Percentiles rank a stretch among this genome's conserved stretches.
Evolutionary conservation across 1,140 invertebrate species (phyloP).

Genomic region (Aethina tumida): DNA sequence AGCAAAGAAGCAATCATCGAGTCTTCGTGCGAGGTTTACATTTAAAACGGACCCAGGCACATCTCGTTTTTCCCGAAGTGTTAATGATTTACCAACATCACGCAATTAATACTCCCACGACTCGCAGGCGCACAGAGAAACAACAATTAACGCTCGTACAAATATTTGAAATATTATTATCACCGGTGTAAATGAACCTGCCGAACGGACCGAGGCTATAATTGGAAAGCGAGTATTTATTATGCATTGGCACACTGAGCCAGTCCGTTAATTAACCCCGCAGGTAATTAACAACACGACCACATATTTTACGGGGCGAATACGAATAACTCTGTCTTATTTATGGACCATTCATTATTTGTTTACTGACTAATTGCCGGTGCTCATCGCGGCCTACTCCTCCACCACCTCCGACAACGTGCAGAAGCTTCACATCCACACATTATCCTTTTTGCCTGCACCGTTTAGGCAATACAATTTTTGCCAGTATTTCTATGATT

Average conservation of each 20-base stretch:
- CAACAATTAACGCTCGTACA: conserved; percentile 28
- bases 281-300: conserved; percentile 21
- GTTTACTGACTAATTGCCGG: conserved; percentile 30
- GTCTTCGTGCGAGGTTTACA: no score
- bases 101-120: no score
- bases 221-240: conserved; percentile 31
- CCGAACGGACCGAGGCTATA: conserved; percentile 24
- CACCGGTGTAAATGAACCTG: conserved; percentile 28
- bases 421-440: no score
- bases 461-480: no score
- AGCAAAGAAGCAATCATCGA: no score
- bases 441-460: no score
- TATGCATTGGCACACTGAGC: conserved; percentile 24
- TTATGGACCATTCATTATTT: conserved; percentile 30
- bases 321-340: conserved; percentile 22
- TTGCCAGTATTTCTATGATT: no score
- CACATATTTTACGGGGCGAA: conserved; percentile 10
- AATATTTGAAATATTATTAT: conserved; percentile 33
- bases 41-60: no score
- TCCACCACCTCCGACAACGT: no score
- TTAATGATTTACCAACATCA: no score
- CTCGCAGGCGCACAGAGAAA: conserved; percentile 16
- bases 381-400: no score
- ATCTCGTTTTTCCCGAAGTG: no score
- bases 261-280: conserved; percentile 21